Evolutionary conservation across 2,888 invertebrate species (phyloP), one percentile per base, ranked within the genome.

Genomic region (Macropis europaea): DNA sequence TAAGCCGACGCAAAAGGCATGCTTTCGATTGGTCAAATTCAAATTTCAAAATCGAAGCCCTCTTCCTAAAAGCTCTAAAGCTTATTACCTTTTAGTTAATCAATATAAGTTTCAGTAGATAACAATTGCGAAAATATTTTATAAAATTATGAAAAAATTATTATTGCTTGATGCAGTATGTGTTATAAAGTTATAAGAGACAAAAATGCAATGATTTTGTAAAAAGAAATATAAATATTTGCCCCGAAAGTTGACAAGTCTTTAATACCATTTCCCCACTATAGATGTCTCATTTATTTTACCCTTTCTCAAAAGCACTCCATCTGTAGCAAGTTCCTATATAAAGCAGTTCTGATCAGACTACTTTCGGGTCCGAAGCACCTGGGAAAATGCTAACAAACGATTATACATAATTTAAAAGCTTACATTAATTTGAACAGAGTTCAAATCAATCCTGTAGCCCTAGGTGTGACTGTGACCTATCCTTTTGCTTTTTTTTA

Each of bases 381-480:
- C 80, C 82, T 86, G 82, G 82, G 81, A 80, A 76, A 86, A 79
- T 72, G 74, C 67, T 82, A 70, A 32, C 48, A 77, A 76, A n/a
- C n/a, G 61, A 72, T 68, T 66, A 63, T 36, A 60, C 73, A 81
- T 79, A 50, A 79, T 76, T 79, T 73, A 57, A 78, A 77, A 73
- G 24, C 82, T 81, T 53, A 73, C 81, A 77, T 81, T 85, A 70
- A 79, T 78, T 78, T 82, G 70, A 74, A 76, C 74, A 61, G 45
- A 40, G 59, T 77, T 77, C 76, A 77, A 66, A 48, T 59, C 79
- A 76, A 73, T 74, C 66, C 73, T 40, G 24, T 73, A 59, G 78
- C 79, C 79, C 84, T 71, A 84, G 85, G 84, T 85, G 83, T 74
- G 81, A 81, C 83, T 62, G 63, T 50, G 86, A 86, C 86, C 85